phyloP scores from a whole-genome alignment of 2,888 invertebrate species.

The Doris montereyensis region DNA sequence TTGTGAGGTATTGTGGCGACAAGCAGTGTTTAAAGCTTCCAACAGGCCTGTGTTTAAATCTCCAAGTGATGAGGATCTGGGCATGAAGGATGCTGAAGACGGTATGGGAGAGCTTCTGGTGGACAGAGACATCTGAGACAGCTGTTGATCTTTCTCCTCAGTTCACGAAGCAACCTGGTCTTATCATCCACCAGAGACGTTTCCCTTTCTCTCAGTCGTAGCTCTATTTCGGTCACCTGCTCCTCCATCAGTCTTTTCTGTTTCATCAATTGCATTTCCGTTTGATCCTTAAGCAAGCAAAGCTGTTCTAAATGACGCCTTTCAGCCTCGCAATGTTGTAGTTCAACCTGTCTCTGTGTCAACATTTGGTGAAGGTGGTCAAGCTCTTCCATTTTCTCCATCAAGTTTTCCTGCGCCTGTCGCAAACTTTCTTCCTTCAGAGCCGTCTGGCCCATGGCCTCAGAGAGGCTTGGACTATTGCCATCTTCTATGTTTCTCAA shows the following conservation, averaged over 20 bases:
- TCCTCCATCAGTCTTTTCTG: constrained; percentile 63
- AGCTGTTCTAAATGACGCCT: constrained; percentile 62
- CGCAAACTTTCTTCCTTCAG: constrained; percentile 57
- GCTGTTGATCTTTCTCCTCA: constrained; percentile 45
- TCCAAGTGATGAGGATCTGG: not conserved
- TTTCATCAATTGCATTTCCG: constrained; percentile 61
- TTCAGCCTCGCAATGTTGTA: constrained; percentile 55
- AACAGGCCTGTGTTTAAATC: constrained; percentile 16
- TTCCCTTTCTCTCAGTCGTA: constrained; percentile 59
- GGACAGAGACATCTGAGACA: constrained; percentile 27
- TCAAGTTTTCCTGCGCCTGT: constrained; percentile 57
- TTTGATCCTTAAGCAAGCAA: constrained; percentile 59
- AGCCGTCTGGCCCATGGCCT: constrained; percentile 53
- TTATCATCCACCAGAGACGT: constrained; percentile 59
- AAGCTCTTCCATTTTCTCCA: constrained; percentile 57
- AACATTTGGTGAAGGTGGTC: constrained; percentile 57
- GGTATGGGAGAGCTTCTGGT: not conserved
- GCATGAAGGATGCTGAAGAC: not conserved
- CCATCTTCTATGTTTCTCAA: constrained; percentile 51
- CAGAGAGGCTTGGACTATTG: constrained; percentile 48
- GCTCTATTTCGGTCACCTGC: constrained; percentile 61
- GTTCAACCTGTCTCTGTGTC: constrained; percentile 51
- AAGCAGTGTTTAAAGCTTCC: not conserved
- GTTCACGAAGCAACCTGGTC: constrained; percentile 52
- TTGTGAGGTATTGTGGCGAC: not conserved